Conservation (phyloP, 2,888 invertebrate species). For the Trichogramma dendrolimi region DNA sequence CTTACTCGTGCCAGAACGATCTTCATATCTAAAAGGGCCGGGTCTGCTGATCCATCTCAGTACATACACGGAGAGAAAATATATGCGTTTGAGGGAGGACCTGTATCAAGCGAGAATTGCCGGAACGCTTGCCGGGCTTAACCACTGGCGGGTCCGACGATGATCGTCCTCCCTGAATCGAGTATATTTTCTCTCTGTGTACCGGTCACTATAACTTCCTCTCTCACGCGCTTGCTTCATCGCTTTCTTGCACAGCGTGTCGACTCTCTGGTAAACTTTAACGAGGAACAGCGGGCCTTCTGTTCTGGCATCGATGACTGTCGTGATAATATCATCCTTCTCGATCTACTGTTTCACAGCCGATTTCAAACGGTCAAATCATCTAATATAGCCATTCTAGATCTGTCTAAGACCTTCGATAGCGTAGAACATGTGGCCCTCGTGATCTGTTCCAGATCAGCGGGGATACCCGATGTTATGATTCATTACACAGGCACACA, state of each 20-base stretch:
- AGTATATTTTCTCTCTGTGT: too few relatives aligned
- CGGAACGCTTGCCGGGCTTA: too few relatives aligned
- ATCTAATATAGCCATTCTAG: slow-evolving; percentile 27
- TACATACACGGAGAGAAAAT: too few relatives aligned
- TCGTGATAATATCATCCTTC: slow-evolving; percentile 25
- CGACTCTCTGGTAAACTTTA: accelerated
- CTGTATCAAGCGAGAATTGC: too few relatives aligned
- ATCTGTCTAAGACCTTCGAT: slow-evolving; percentile 33
- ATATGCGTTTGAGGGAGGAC: too few relatives aligned
- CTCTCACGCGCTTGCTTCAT: slow-evolving; percentile 21
- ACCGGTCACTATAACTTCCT: slow-evolving; percentile 31
- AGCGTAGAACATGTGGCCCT: slow-evolving; percentile 24
- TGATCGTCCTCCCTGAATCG: too few relatives aligned
- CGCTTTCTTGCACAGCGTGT: slow-evolving; percentile 28
- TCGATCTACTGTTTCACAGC: slow-evolving; percentile 15
- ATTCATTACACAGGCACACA: background rate
- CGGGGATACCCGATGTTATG: slow-evolving; percentile 5
- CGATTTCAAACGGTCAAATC: background rate
- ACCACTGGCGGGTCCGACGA: too few relatives aligned
- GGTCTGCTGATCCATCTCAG: slow-evolving; percentile 23
- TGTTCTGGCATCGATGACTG: slow-evolving; percentile 24
- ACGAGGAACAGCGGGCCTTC: slow-evolving; percentile 30
- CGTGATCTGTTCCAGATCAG: background rate
- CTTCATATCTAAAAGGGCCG: slow-evolving; percentile 30
- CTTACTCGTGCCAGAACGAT: slow-evolving; percentile 24